These are phyloP conservation scores for Oceanodroma leucorhoa DNA, from an alignment of 2,797 vertebrate genomes.

Conservation along the genomic window DNA sequence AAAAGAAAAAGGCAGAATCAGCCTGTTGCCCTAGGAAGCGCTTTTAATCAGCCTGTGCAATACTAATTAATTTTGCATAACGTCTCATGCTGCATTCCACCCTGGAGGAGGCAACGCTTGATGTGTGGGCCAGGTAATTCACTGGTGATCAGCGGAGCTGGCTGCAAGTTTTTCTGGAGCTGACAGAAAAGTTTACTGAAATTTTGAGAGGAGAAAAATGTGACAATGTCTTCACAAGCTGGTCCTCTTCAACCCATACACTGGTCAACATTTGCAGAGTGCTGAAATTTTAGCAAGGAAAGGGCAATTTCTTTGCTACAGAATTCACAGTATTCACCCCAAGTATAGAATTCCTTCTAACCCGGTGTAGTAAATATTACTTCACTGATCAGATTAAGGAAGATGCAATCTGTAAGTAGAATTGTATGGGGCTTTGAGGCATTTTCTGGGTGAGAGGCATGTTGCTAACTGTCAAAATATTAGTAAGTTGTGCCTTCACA, in stretches of 20 bases:
- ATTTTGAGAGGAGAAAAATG: not conserved
- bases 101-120: conserved; percentile 18
- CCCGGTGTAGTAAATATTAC: not conserved
- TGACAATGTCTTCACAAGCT: not conserved
- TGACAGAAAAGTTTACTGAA: not conserved
- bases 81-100: not conserved
- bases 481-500: not conserved
- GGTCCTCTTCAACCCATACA: not conserved
- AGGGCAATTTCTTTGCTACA: not conserved
- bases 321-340: not conserved
- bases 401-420: not conserved
- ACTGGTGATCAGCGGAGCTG: not conserved
- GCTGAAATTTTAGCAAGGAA: not conserved
- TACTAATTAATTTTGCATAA: conserved; percentile 40
- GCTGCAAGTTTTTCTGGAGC: not conserved
- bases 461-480: not conserved
- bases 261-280: not conserved
- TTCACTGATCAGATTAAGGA: not conserved
- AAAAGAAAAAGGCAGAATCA: not conserved
- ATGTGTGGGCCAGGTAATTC: conserved; percentile 52
- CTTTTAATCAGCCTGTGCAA: conserved; percentile 8
- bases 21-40: not conserved
- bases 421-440: not conserved
- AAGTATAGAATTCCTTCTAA: not conserved
- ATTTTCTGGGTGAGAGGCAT: not conserved